Base-by-base conservation (phyloP, 2,113 vertebrate species). In the Pogona vitticeps region DNA sequence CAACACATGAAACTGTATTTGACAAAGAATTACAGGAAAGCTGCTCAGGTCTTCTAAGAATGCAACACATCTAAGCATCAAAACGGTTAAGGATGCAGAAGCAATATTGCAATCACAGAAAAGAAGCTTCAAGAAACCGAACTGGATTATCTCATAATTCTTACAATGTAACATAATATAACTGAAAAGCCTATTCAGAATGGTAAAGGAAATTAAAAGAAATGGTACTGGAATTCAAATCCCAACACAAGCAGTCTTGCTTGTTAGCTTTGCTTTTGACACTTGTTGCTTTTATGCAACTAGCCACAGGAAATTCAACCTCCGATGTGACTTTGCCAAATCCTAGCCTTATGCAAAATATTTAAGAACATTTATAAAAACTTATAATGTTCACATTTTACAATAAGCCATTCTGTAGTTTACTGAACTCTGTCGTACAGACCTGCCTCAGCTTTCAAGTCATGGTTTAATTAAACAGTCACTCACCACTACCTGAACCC, bases 161-260 rank as follows among this genome's bases (percentile, higher is more conserved):
- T 68, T 31, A 31, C 31, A 68, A 31, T 28, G 73, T 65, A 67
- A 28, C 13, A 46, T 80, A 80, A 42, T 18, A 31, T 73, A 80
- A 80, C 2, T 46, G 68, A 81, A 77, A 46, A 33, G 21, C n/a
- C 58, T 28, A 72, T 86, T 81, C 67, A 80, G 78, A 86, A 75
- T 21, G 21, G 9, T 28, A 20, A 82, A 68, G 68, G 46, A 1
- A 17, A 82, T n/a, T 46, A 12, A 56, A 52, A 71, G 1, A 56
- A 82, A 80, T 23, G 28, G 23, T 40, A 31, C 26, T 52, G 18
- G 63, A 70, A 38, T 80, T 31, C 7, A 82, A 82, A 71, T 13
- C 20, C 40, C 38, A 65, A 46, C 8, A 40, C 10, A 59, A 6
- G 18, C 8, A 31, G 58, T 1, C 26, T 20, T 42, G 9, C 31